These are phyloP conservation scores for Leucoraja erinaceus DNA, from an alignment of 2,113 vertebrate species.

Conservation along the genomic window DNA sequence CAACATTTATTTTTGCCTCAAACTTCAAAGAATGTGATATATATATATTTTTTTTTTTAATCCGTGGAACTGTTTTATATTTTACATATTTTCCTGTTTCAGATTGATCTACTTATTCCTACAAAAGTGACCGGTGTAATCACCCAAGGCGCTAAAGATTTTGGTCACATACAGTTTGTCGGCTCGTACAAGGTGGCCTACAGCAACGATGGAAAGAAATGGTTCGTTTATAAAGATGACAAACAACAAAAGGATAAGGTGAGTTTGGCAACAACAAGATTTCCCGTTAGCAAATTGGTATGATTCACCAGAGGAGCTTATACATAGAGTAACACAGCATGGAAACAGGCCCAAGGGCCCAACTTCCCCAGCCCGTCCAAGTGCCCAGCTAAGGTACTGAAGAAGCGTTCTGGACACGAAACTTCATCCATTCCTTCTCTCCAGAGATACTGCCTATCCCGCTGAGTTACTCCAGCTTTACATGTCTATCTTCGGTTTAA, in stretches of 20 bases:
- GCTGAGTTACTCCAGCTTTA: no score
- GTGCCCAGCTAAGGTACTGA: no score
- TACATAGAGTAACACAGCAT: no score
- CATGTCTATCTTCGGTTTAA: no score
- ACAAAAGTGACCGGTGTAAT: constrained; percentile 95
- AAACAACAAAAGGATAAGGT: constrained; percentile 97
- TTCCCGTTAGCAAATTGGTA: background rate
- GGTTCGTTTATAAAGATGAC: constrained; percentile 87
- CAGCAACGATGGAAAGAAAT: constrained; percentile 84
- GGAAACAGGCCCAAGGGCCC: no score
- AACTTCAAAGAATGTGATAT: background rate
- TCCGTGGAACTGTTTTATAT: background rate
- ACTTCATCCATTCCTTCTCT: no score
- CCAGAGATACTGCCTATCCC: no score
- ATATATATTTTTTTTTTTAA: no score
- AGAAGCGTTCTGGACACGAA: no score
- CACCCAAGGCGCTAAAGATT: constrained; percentile 97
- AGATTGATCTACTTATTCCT: constrained; percentile 84
- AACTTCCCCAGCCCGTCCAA: no score
- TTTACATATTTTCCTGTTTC: constrained; percentile 33
- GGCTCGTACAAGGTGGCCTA: constrained; percentile 95
- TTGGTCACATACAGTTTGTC: constrained; percentile 93
- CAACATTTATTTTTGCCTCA: background rate
- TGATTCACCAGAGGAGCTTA: background rate
- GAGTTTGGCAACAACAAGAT: constrained; percentile 42